These are phyloP conservation scores for Chiroxiphia lanceolata DNA, from an alignment of 2,797 vertebrate species.

Conservation along the genomic window DNA sequence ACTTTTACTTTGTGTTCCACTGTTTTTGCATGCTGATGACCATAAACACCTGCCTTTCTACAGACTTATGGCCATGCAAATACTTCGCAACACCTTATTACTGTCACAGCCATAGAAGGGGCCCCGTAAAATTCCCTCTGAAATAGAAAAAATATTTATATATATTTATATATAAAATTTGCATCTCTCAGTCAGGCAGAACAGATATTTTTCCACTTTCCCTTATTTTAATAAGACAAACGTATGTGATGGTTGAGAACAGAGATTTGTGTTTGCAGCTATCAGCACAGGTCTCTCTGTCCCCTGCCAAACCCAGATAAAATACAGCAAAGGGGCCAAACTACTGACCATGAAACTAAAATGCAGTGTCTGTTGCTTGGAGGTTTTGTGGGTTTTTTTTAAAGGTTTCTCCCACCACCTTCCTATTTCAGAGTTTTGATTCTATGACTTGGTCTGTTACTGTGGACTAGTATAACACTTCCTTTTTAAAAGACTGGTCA, in stretches of 20 bases:
- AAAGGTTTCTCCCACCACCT: background rate
- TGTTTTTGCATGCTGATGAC: background rate
- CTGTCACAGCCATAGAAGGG: background rate
- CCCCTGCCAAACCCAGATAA: background rate
- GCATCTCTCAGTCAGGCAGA: background rate
- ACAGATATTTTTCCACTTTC: background rate
- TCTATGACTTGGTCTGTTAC: background rate
- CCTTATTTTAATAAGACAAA: background rate
- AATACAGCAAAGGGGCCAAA: background rate
- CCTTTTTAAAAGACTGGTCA: background rate
- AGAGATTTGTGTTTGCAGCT: background rate
- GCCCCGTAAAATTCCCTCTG: background rate
- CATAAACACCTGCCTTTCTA: background rate
- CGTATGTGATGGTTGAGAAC: background rate
- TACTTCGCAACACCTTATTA: background rate
- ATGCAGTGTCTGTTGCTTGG: background rate
- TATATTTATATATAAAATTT: background rate
- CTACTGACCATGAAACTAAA: background rate
- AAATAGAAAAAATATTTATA: background rate
- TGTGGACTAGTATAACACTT: fast-evolving
- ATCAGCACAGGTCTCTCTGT: background rate
- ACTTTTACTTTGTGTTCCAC: background rate
- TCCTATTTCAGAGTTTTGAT: background rate
- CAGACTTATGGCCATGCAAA: background rate
- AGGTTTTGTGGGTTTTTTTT: background rate